These are phyloP conservation scores for Paedocypris sp. DNA, from an alignment of 2,113 vertebrate genomes.

Conservation along the genomic window DNA sequence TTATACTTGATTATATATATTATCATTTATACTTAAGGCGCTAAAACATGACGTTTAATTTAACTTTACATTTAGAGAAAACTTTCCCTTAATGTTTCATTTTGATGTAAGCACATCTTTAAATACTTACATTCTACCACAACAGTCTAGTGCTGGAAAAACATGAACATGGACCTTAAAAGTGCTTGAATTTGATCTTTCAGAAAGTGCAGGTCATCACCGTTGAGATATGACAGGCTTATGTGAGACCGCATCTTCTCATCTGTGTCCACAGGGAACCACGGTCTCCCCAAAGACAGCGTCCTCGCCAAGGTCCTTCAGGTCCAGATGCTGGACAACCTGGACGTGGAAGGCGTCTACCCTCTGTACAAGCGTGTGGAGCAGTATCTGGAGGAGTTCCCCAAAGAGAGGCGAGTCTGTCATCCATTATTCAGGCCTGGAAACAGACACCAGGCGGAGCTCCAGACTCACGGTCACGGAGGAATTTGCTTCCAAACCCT, in stretches of 20 bases:
- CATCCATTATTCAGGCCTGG: neutral
- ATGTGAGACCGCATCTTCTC: neutral
- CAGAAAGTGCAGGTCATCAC: no score
- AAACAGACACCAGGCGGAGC: constrained; percentile 47
- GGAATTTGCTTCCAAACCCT: neutral
- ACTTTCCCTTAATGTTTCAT: no score
- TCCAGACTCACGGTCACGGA: neutral
- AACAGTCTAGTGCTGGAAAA: no score
- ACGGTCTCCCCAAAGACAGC: constrained; percentile 76
- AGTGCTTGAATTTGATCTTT: no score
- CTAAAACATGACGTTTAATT: no score
- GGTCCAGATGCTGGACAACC: constrained; percentile 87
- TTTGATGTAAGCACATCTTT: no score
- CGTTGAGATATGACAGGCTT: neutral
- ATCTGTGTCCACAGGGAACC: constrained; percentile 46
- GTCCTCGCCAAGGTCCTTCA: constrained; percentile 84
- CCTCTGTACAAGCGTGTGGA: constrained; percentile 83
- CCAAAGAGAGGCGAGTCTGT: constrained; percentile 76
- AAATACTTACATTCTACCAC: no score
- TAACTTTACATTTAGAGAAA: no score
- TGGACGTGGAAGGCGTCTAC: constrained; percentile 90
- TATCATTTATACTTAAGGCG: no score
- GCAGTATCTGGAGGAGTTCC: constrained; percentile 81
- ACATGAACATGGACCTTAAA: no score
- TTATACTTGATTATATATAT: no score